A percentile compares a stretch with the other conserved stretches of the same genome.
Conservation (phyloP, 1,140 invertebrate species). For the Aleiodes sp. region DNA sequence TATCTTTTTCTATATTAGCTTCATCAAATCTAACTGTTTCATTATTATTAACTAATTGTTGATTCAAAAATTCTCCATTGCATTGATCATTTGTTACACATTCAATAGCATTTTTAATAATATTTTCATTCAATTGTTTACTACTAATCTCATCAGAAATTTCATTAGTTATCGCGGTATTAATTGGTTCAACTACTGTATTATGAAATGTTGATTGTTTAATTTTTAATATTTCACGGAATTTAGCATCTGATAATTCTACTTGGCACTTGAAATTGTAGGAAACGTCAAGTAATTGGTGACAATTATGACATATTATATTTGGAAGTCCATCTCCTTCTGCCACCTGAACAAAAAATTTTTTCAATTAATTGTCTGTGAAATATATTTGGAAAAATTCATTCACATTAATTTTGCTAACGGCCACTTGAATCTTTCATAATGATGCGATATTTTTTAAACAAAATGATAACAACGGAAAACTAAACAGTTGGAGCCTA, state of each 20-base stretch:
- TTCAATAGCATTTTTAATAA: not conserved
- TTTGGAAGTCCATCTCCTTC: slow-evolving; percentile 62
- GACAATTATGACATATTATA: slow-evolving; percentile 58
- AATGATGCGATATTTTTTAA: not conserved
- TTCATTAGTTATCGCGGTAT: slow-evolving; percentile 31
- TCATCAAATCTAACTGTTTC: not conserved
- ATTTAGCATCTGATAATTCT: slow-evolving; percentile 56
- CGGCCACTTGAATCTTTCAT: not conserved
- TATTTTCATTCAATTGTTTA: not conserved
- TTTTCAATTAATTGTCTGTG: not conserved
- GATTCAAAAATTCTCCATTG: not conserved
- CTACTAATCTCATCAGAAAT: slow-evolving; percentile 27
- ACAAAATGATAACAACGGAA: not conserved
- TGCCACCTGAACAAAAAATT: slow-evolving; percentile 51
- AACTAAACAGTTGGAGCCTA: slow-evolving; percentile 37
- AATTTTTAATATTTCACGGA: slow-evolving; percentile 40
- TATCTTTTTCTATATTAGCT: not conserved
- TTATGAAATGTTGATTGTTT: slow-evolving; percentile 21
- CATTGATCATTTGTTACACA: not conserved
- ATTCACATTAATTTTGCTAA: not conserved
- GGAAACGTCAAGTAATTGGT: slow-evolving; percentile 55
- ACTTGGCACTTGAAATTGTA: slow-evolving; percentile 63
- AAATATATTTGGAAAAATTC: not conserved
- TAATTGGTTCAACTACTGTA: slow-evolving; percentile 29
- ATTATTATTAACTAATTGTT: slow-evolving; percentile 4